Conservation (phyloP, 2,113 vertebrate genomes). For the Thermophis baileyi region DNA sequence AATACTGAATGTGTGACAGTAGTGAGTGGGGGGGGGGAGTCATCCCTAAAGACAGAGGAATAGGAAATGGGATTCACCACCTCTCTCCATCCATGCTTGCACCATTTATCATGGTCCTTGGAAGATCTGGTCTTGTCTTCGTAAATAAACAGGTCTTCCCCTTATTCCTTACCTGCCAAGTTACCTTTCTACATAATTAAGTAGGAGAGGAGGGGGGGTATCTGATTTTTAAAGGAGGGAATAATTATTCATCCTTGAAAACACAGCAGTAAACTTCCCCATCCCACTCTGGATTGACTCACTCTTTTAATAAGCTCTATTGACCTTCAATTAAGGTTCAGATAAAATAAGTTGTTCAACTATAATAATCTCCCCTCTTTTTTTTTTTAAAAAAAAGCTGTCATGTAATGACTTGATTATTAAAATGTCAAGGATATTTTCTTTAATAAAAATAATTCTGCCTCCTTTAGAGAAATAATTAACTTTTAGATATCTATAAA, state of each 20-base stretch:
- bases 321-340: constrained; percentile 14
- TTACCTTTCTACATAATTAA: background rate
- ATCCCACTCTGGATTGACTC: background rate
- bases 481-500: background rate
- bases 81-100: background rate
- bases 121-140: background rate
- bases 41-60: background rate
- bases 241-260: background rate
- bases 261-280: background rate
- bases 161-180: background rate
- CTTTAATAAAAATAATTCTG: constrained; percentile 12
- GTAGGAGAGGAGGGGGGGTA: background rate
- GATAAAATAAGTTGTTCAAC: constrained; percentile 1
- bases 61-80: no score
- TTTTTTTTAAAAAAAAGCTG: background rate
- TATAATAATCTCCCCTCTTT: background rate
- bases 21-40: no score
- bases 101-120: background rate
- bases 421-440: constrained; percentile 27
- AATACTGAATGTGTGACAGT: background rate
- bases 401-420: constrained; percentile 19
- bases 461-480: constrained; percentile 21
- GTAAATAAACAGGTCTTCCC: background rate
- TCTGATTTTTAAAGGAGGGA: background rate
- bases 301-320: background rate